These are phyloP conservation scores for Gorilla gorilla DNA, from an alignment of 2,113 vertebrate species.

Conservation along the genomic window DNA sequence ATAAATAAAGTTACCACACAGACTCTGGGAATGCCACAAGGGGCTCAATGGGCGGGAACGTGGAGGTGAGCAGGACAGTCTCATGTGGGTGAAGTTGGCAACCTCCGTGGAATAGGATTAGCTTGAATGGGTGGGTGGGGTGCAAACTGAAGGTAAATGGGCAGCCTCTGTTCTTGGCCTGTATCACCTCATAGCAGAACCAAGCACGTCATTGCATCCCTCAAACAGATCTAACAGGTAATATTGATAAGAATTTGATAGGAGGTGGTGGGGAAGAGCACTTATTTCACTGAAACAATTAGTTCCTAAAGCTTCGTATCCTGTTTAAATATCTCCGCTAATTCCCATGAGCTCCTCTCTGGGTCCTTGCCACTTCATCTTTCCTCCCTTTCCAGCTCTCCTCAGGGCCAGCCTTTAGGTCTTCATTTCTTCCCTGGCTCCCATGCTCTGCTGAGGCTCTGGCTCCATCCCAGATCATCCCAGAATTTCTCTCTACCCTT, in stretches of 20 bases:
- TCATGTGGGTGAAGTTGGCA: neutral
- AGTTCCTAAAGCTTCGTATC: neutral
- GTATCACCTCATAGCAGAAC: neutral
- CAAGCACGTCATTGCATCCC: neutral
- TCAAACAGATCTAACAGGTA: neutral
- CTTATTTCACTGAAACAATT: neutral
- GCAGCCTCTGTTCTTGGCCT: neutral
- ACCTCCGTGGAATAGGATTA: accelerated
- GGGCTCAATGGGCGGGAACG: neutral
- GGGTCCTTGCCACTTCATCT: neutral
- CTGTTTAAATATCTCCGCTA: neutral
- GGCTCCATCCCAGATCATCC: neutral
- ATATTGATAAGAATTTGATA: neutral
- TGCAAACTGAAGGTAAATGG: neutral
- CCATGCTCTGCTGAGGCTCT: neutral
- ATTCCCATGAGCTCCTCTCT: neutral
- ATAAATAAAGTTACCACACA: conserved; percentile 66
- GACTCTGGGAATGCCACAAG: neutral
- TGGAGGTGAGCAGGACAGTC: neutral
- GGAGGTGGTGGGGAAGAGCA: neutral
- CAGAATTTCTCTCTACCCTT: neutral
- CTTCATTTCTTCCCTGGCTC: neutral
- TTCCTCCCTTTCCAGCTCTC: neutral
- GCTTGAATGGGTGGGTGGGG: neutral
- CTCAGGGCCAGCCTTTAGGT: neutral